Percentiles rank a stretch among this genome's conserved stretches.
Evolutionary conservation across 2,888 invertebrate species (phyloP).

Genomic region (Eretmocerus hayati): DNA sequence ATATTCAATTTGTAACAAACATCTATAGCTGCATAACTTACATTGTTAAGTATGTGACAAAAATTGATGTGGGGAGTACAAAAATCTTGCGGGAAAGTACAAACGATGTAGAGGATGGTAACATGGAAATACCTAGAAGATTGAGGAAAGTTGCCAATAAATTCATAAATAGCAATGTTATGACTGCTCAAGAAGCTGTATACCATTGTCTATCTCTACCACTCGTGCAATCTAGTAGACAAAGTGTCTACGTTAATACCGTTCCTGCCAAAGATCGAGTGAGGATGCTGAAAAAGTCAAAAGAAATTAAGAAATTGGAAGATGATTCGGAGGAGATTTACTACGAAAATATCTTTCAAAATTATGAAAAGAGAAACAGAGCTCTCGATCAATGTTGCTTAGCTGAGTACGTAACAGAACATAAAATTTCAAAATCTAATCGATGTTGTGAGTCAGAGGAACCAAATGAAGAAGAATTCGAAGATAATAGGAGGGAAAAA

Average conservation of each 20-base stretch:
- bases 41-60: slow-evolving; percentile 20
- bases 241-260: slow-evolving; percentile 20
- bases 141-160: slow-evolving; percentile 13
- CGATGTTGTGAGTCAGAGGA: no score
- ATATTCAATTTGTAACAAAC: slow-evolving; percentile 14
- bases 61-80: slow-evolving; percentile 6
- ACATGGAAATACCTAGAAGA: slow-evolving; percentile 8
- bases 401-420: slow-evolving; percentile 12
- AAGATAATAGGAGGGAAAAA: slow-evolving; percentile 1
- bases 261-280: slow-evolving; percentile 9
- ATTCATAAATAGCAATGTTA: slow-evolving; percentile 24
- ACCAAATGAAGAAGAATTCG: no score
- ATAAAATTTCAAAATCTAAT: slow-evolving; percentile 1
- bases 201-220: slow-evolving; percentile 25
- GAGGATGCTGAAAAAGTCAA: slow-evolving; percentile 14
- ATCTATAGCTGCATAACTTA: slow-evolving; percentile 13
- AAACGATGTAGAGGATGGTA: slow-evolving; percentile 5
- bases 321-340: slow-evolving; percentile 16
- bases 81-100: not conserved
- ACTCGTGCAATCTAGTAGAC: slow-evolving; percentile 22
- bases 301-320: slow-evolving; percentile 6
- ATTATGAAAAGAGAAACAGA: slow-evolving; percentile 11
- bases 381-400: slow-evolving; percentile 15
- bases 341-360: slow-evolving; percentile 8
- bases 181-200: slow-evolving; percentile 27